phyloP scores from a whole-genome alignment of 2,888 invertebrate genomes.

The Drosophila affinis region DNA sequence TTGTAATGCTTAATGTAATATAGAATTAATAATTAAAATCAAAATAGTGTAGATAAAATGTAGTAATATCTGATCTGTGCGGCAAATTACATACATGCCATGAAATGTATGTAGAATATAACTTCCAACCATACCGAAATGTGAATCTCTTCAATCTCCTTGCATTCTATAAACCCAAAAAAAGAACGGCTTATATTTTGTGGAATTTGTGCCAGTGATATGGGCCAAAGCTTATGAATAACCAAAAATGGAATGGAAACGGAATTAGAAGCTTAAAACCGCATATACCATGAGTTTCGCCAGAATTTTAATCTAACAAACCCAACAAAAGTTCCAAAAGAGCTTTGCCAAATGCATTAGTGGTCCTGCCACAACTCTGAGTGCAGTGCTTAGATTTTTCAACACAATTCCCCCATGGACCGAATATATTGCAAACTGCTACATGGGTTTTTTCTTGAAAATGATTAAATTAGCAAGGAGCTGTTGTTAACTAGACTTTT shows the following conservation, averaged over 20 bases:
- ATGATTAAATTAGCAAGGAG: not conserved
- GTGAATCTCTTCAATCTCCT: no score
- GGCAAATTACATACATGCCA: no score
- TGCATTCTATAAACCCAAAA: no score
- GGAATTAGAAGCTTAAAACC: not conserved
- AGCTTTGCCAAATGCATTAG: not conserved
- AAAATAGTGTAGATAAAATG: no score
- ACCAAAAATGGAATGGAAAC: not conserved
- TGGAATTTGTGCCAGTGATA: not conserved
- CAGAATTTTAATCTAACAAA: not conserved
- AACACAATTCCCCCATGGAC: not conserved
- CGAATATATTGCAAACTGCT: not conserved
- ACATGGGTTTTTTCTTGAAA: not conserved
- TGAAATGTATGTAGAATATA: no score
- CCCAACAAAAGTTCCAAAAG: not conserved
- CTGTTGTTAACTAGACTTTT: not conserved
- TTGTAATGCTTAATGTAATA: no score
- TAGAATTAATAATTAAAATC: no score
- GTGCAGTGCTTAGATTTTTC: not conserved
- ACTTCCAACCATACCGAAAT: no score
- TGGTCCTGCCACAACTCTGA: not conserved
- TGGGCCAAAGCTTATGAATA: not conserved
- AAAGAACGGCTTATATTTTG: not conserved
- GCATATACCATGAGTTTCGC: not conserved
- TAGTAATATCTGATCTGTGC: no score